Evolutionary conservation across 2,113 vertebrate species (phyloP).

Genomic region (Hemicordylus capensis): DNA sequence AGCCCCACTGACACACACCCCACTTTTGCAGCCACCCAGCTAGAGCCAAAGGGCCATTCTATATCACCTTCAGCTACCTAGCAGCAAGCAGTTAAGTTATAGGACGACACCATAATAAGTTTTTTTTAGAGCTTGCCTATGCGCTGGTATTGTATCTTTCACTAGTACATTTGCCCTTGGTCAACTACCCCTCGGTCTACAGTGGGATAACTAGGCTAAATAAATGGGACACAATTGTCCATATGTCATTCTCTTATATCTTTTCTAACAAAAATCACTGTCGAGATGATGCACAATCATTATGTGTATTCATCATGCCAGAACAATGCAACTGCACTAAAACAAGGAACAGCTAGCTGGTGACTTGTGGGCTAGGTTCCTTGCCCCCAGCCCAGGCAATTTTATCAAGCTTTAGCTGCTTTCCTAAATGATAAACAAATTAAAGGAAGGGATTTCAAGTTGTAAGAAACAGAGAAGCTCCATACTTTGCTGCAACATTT

Average conservation of each 20-base stretch:
- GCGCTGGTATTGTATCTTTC: background rate
- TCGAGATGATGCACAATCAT: background rate
- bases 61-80: background rate
- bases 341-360: background rate
- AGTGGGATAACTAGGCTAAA: background rate
- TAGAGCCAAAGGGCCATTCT: background rate
- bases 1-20: background rate
- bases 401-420: background rate
- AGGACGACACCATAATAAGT: background rate
- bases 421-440: background rate
- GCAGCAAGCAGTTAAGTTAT: background rate
- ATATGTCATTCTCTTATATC: background rate
- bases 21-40: background rate
- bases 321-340: background rate
- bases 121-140: background rate
- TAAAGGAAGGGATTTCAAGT: background rate
- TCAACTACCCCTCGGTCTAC: background rate
- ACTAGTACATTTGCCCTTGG: background rate
- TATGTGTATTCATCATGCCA: background rate
- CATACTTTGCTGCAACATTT: too few species aligned
- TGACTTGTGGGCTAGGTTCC: background rate
- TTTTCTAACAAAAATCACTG: background rate
- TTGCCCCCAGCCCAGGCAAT: background rate
- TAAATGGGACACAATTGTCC: background rate
- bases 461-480: too few species aligned